phyloP scores from a whole-genome alignment of 2,888 invertebrate genomes.

The Chalcosyrphus nemorum region DNA sequence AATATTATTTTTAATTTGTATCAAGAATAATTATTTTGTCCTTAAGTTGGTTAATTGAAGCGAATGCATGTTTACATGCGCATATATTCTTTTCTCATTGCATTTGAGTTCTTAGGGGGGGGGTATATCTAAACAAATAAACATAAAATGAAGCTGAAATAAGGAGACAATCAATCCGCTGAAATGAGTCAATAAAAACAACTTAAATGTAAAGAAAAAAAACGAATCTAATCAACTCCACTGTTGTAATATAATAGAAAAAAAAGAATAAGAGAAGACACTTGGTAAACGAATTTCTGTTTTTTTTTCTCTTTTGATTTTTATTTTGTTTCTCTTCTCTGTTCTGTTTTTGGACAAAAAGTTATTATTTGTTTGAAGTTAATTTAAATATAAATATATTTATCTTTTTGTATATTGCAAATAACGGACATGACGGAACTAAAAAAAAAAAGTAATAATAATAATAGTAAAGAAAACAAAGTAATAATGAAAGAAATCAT shows the following conservation, averaged over 20 bases:
- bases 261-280: conserved; percentile 13
- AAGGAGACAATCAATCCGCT: not conserved
- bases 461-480: conserved; percentile 28
- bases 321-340: conserved; percentile 57
- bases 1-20: conserved; percentile 57
- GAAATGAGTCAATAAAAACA: not conserved
- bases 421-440: conserved; percentile 46
- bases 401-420: conserved; percentile 74
- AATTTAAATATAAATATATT: conserved; percentile 51
- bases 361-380: conserved; percentile 37
- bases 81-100: conserved; percentile 62
- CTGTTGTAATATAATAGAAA: not conserved
- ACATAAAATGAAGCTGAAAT: conserved; percentile 1
- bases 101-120: not conserved
- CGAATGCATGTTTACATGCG: conserved; percentile 35
- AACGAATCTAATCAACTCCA: not conserved
- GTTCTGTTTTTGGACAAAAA: conserved; percentile 45
- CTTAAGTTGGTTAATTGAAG: conserved; percentile 57
- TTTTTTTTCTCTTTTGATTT: conserved; percentile 54
- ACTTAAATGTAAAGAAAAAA: not conserved
- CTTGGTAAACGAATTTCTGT: not conserved
- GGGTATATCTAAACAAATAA: not conserved
- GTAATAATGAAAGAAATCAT: conserved; percentile 36
- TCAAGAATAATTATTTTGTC: conserved; percentile 65
- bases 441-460: conserved; percentile 46